Base-by-base conservation (phyloP, 2,888 invertebrate genomes). In the Lasiommata megera region DNA sequence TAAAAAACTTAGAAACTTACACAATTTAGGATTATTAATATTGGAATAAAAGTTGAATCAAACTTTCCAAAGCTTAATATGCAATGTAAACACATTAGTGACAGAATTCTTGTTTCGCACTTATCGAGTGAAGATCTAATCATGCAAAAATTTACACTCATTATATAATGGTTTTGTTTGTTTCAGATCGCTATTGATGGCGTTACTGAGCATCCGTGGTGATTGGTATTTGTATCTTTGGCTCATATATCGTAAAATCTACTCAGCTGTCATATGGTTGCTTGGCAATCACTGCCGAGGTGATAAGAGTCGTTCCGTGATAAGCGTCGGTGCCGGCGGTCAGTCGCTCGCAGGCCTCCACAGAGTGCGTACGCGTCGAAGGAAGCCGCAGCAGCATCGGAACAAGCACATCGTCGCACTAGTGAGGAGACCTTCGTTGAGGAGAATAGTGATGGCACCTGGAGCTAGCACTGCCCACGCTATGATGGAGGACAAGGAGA, bases 391-490 rank as follows among this genome's bases (percentile, higher is more conserved):
- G 72, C 84, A 79, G 67, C 73, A 80, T 67, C 80, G 85, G 59
- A 71, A 71, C 23, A 90, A 88, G 71, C 84, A 87, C 68, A 79
- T 82, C 63, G 82, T 87, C 66, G 86, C 88, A 65, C 77, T 89
- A 72, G 79, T 83, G 60, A 80, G 88, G 64, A 88, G 88, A 84
- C 82, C 85, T 62, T 88, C 88, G 60, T 68, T 88, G 55, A 84
- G 86, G 71, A 83, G 88, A 70, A 88, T 88, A 65, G 88, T 84
- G 17, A 93, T 93, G 93, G 92, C 92, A 72, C 93, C 93, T 47
- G 90, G 89, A 83, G 87, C 91, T 52, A 88, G 86, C 72, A 91
- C 92, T 61, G 90, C 91, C 61, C 91, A 91, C 69, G 72, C 88
- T 37, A 91, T 91, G 91, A 85, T 89, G 82, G 91, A 89, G 68